Conservation (phyloP, 2,797 vertebrate genomes). For the Apodemus agrarius region DNA sequence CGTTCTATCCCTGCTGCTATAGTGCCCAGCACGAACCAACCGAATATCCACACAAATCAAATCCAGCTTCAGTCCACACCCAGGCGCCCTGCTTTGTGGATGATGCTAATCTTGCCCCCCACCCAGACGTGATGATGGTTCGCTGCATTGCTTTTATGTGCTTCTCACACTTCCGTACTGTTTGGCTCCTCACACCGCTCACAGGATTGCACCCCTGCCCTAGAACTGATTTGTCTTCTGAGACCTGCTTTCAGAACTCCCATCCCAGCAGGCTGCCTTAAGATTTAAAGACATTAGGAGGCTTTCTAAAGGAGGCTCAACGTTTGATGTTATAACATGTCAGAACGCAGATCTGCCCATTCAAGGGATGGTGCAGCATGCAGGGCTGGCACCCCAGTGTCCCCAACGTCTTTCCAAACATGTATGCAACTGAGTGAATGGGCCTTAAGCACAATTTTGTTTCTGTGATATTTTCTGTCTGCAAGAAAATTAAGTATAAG, state of each 20-base stretch:
- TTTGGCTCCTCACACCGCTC: not conserved
- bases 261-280: not conserved
- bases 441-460: not conserved
- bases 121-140: not conserved
- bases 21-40: not conserved
- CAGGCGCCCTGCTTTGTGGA: not conserved
- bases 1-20: not conserved
- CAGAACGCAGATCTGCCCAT: not conserved
- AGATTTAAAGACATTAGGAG: not conserved
- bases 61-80: not conserved
- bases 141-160: not conserved
- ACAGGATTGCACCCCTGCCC: not conserved
- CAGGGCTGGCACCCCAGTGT: rapidly evolving
- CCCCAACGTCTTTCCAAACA: not conserved
- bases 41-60: not conserved
- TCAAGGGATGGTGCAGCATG: rapidly evolving
- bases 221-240: not conserved
- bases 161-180: not conserved
- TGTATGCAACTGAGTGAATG: not conserved
- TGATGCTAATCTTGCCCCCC: not conserved
- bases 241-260: not conserved
- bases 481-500: conserved; percentile 35
- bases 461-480: conserved; percentile 30
- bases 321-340: not conserved
- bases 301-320: not conserved